Percentiles rank a stretch among this genome's conserved stretches.
Evolutionary conservation across 2,797 vertebrate species (phyloP).

Genomic region (Cynodonichthys magdalenae): DNA sequence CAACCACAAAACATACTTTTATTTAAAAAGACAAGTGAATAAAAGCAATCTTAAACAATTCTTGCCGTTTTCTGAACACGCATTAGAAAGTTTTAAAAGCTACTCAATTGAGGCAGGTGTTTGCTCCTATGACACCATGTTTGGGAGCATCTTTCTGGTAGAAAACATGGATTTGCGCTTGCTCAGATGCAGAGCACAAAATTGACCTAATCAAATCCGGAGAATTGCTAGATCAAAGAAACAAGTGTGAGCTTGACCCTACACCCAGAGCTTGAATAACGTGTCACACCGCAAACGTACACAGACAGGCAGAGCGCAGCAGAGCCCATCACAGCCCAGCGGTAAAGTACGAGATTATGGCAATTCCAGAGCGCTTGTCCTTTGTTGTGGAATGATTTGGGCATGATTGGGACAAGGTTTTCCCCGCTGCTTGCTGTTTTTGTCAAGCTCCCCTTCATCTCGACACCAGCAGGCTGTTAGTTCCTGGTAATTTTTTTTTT

Average conservation of each 20-base stretch:
- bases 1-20: background rate
- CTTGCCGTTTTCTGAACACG: background rate
- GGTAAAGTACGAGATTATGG: slow-evolving; percentile 71
- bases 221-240: slow-evolving; percentile 49
- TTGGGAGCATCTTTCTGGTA: background rate
- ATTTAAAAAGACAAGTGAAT: background rate
- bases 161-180: slow-evolving; percentile 9
- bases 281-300: slow-evolving; percentile 32
- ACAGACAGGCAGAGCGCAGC: slow-evolving; percentile 37
- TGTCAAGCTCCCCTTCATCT: slow-evolving; percentile 55
- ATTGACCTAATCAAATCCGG: slow-evolving; percentile 37
- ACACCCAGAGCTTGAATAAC: slow-evolving; percentile 42
- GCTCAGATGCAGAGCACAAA: slow-evolving; percentile 23
- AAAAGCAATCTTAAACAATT: background rate
- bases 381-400: slow-evolving; percentile 80
- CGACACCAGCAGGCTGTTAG: slow-evolving; percentile 64
- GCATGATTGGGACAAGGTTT: slow-evolving; percentile 69
- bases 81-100: background rate
- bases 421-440: slow-evolving; percentile 49
- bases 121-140: background rate
- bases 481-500: slow-evolving; percentile 57
- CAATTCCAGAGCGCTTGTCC: slow-evolving; percentile 63
- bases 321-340: slow-evolving; percentile 62
- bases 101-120: background rate
- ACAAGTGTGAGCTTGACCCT: slow-evolving; percentile 36